A percentile compares a stretch with the other conserved stretches of the same genome.
Evolutionary conservation across 1,140 invertebrate genomes (phyloP).

Genomic region (Plutomurus gul): DNA sequence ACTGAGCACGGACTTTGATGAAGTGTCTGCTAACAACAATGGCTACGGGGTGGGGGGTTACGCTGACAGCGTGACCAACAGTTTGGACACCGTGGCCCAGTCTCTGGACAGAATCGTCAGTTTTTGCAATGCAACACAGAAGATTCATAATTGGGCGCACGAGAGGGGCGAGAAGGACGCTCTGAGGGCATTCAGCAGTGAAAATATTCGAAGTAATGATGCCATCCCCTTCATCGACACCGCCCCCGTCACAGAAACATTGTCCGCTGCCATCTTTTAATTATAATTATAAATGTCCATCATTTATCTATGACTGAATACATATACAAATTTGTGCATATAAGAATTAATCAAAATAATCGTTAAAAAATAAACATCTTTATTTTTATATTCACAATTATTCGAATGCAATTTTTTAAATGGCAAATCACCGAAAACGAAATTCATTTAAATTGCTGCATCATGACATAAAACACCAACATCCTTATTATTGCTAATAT

Average conservation of each 20-base stretch:
- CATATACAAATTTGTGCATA: no score
- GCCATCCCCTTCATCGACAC: constrained; percentile 1
- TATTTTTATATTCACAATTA: no score
- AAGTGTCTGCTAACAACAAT: no score
- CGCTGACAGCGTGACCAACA: background rate
- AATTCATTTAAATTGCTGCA: no score
- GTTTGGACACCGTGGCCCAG: background rate
- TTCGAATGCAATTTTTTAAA: no score
- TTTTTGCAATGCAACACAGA: background rate
- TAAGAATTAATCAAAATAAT: no score
- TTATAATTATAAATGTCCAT: background rate
- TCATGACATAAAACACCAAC: no score
- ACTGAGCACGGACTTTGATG: background rate
- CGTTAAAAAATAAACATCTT: no score
- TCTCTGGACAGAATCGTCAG: background rate
- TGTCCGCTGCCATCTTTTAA: background rate
- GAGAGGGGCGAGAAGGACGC: background rate
- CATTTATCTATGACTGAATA: no score
- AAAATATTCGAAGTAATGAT: background rate
- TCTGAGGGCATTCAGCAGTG: background rate
- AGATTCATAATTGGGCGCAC: background rate
- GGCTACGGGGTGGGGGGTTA: background rate
- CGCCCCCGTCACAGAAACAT: background rate
- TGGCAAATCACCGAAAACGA: no score
- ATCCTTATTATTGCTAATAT: no score